A percentile compares a stretch with the other conserved stretches of the same genome.
These are phyloP conservation scores for Spermophilus dauricus DNA, from an alignment of 2,113 vertebrate species.

Conservation along the genomic window DNA sequence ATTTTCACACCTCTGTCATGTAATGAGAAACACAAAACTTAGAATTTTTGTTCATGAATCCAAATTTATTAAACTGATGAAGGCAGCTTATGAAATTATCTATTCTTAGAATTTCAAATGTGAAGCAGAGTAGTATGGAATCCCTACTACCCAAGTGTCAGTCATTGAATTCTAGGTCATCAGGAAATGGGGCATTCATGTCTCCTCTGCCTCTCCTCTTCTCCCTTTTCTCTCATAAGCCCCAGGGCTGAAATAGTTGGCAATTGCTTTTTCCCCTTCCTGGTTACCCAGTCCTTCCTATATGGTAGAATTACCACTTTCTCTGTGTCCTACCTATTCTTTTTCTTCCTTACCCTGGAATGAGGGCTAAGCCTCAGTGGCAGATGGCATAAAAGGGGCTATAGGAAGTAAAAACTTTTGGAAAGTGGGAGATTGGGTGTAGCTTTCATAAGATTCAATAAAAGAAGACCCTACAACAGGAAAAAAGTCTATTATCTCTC, in stretches of 20 bases:
- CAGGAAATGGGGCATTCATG: background rate
- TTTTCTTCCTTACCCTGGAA: background rate
- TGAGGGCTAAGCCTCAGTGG: background rate
- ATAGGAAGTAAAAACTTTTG: background rate
- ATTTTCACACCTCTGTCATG: background rate
- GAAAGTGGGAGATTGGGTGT: background rate
- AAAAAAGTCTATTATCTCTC: background rate
- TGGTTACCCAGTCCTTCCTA: background rate
- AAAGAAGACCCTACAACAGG: background rate
- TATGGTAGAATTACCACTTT: background rate
- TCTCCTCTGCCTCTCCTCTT: background rate
- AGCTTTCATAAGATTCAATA: background rate
- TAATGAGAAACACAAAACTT: constrained; percentile 21
- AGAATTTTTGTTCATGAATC: background rate
- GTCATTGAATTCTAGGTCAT: background rate
- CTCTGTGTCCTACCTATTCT: background rate
- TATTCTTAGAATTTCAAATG: background rate
- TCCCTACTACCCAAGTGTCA: background rate
- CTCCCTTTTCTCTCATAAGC: background rate
- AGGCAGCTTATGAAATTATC: background rate
- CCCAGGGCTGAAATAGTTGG: background rate
- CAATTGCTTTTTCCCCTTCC: background rate
- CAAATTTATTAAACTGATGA: background rate
- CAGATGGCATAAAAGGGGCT: background rate
- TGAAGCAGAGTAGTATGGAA: background rate